A percentile compares a stretch with the other conserved stretches of the same genome.
These are phyloP conservation scores for Eurytoma adleriae DNA, from an alignment of 2,888 invertebrate genomes.

Conservation along the genomic window DNA sequence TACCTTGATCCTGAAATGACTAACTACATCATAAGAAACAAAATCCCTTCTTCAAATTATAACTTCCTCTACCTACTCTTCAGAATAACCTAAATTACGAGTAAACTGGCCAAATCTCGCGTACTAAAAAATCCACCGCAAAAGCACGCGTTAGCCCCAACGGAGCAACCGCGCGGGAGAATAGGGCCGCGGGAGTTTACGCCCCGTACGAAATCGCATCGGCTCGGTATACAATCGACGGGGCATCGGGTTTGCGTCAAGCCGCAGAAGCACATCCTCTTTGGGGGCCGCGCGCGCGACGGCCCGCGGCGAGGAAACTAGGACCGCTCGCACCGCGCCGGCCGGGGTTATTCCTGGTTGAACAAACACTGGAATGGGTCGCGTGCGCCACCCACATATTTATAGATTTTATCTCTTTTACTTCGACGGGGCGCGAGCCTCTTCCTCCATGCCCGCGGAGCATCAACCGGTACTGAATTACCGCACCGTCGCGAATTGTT, in stretches of 20 bases:
- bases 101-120: too few species aligned
- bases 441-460: neutral
- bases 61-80: too few species aligned
- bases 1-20: too few species aligned
- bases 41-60: too few species aligned
- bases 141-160: too few species aligned
- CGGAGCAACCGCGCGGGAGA: too few species aligned
- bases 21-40: too few species aligned
- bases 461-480: too few species aligned
- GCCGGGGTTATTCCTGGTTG: constrained; percentile 75
- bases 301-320: constrained; percentile 71
- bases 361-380: constrained; percentile 76
- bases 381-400: constrained; percentile 75
- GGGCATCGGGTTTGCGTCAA: constrained; percentile 65
- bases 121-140: too few species aligned
- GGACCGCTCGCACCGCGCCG: constrained; percentile 42
- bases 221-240: neutral
- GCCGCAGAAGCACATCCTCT: constrained; percentile 72
- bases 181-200: too few species aligned
- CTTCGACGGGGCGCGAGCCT: constrained; percentile 22
- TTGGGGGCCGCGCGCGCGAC: constrained; percentile 60
- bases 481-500: too few species aligned
- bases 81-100: too few species aligned
- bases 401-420: constrained; percentile 74
- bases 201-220: neutral